Percentiles rank a stretch among this genome's conserved stretches.
Evolutionary conservation across 2,888 invertebrate species (phyloP).

Genomic region (Cephus sareptanus): DNA sequence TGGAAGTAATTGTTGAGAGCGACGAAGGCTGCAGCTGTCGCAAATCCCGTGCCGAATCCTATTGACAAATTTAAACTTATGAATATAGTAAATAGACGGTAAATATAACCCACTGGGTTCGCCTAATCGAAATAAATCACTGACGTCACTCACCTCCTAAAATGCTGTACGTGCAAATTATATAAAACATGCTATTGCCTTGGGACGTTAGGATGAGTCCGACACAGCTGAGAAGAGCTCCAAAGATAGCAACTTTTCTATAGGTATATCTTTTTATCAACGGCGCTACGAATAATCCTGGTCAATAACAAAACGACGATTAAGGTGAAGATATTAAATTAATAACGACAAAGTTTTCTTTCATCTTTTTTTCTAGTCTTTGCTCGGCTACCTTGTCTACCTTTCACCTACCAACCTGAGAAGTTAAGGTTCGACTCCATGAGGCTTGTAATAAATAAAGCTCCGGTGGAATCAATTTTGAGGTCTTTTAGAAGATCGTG

Average conservation of each 20-base stretch:
- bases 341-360: neutral
- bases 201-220: constrained; percentile 77
- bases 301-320: neutral
- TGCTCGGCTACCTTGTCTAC: neutral
- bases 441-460: constrained; percentile 80
- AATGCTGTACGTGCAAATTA: constrained; percentile 79
- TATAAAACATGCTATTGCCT: constrained; percentile 78
- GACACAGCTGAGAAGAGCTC: constrained; percentile 74
- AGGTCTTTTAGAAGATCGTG: constrained; percentile 77
- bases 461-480: constrained; percentile 79
- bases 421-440: constrained; percentile 83
- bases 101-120: neutral
- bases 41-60: constrained; percentile 83
- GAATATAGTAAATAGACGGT: neutral
- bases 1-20: constrained; percentile 83
- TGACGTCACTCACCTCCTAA: constrained; percentile 73
- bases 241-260: constrained; percentile 77
- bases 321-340: neutral
- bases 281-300: constrained; percentile 78
- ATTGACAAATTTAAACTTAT: neutral
- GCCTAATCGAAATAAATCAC: neutral
- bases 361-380: neutral
- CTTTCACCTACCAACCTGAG: constrained; percentile 66
- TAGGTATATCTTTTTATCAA: constrained; percentile 80
- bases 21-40: constrained; percentile 82